These are phyloP conservation scores for Ernsta delagoae DNA, from an alignment of 2,888 invertebrate species.

Conservation along the genomic window DNA sequence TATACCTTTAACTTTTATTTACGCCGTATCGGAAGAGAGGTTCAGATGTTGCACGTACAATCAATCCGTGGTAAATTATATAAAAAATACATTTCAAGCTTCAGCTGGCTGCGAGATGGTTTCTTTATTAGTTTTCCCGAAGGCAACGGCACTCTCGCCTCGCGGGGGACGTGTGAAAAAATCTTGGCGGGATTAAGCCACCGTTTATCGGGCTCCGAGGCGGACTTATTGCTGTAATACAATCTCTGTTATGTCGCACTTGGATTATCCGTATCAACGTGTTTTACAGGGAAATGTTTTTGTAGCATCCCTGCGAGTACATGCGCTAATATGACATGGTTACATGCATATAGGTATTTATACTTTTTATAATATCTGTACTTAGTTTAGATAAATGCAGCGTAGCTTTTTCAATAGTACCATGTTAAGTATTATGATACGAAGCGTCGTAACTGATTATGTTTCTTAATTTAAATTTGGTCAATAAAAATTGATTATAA, in stretches of 20 bases:
- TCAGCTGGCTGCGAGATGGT: conserved; percentile 82
- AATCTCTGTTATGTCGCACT: conserved; percentile 80
- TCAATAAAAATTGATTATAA: background rate
- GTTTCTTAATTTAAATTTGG: no score
- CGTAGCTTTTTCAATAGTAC: no score
- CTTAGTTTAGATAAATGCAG: no score
- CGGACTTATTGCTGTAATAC: conserved; percentile 80
- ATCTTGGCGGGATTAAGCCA: no score
- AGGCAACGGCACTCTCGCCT: no score
- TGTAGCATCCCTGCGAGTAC: conserved; percentile 39
- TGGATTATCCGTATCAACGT: conserved; percentile 75
- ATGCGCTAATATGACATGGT: conserved; percentile 24
- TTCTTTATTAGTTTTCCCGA: conserved; percentile 86
- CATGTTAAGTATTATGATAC: no score
- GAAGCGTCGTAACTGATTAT: no score
- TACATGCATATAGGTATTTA: background rate
- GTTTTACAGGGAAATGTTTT: conserved; percentile 59
- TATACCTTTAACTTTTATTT: conserved; percentile 12
- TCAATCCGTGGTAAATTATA: conserved; percentile 84
- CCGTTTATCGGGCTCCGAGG: no score
- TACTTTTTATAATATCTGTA: no score
- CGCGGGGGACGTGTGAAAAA: no score
- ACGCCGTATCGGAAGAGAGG: conserved; percentile 27
- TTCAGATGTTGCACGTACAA: conserved; percentile 69
- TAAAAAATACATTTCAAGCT: conserved; percentile 86